Conservation (phyloP, 2,888 invertebrate genomes). For the Sminthurinus aureus region DNA sequence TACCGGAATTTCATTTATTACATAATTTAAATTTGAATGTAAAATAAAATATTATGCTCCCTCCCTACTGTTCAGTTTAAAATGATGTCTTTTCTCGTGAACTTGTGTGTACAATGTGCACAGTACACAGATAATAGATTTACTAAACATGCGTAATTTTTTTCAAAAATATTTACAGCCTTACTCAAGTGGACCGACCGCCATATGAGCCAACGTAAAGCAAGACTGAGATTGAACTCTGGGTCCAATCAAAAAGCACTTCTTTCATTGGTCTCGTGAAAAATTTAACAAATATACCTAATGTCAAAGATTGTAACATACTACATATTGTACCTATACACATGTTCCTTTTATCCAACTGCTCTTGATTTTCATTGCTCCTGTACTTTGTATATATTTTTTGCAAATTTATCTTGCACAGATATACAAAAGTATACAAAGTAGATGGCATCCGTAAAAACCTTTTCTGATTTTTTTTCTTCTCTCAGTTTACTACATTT, state of each 20-base stretch:
- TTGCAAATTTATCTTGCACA: too few relatives aligned
- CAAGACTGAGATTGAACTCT: constrained; percentile 63
- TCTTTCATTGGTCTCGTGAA: constrained; percentile 54
- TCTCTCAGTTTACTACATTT: too few relatives aligned
- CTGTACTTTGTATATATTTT: too few relatives aligned
- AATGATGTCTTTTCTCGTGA: not conserved
- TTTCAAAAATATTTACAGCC: not conserved
- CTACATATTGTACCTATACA: not conserved
- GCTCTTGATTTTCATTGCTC: too few relatives aligned
- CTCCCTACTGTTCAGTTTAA: not conserved
- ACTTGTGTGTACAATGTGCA: too few relatives aligned
- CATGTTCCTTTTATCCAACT: not conserved
- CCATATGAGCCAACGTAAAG: constrained; percentile 81
- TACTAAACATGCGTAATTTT: too few relatives aligned
- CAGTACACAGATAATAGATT: too few relatives aligned
- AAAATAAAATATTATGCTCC: not conserved
- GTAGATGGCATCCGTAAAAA: too few relatives aligned
- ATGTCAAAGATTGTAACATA: not conserved
- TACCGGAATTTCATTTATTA: too few relatives aligned
- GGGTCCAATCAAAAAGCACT: constrained; percentile 48
- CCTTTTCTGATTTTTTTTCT: too few relatives aligned
- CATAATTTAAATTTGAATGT: not conserved
- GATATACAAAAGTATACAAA: too few relatives aligned
- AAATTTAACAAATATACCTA: not conserved
- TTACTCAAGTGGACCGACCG: constrained; percentile 85